Evolutionary conservation across 1,140 invertebrate genomes (phyloP).

Genomic region (Hormaphis cornu): DNA sequence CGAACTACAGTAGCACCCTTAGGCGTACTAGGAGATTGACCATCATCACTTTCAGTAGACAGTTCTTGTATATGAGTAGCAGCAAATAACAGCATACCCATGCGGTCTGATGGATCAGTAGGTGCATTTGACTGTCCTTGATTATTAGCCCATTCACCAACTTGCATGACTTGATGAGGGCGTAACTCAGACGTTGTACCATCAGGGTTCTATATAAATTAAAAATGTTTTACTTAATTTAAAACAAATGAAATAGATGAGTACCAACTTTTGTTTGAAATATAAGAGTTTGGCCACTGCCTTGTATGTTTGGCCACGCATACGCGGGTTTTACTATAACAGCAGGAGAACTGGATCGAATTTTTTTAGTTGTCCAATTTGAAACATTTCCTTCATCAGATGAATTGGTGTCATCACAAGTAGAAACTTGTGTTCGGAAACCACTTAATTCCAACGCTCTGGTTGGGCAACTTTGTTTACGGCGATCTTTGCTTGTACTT

Average conservation of each 20-base stretch:
- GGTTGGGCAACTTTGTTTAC: conserved; percentile 64
- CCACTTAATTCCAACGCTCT: conserved; percentile 47
- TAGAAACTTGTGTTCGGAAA: conserved; percentile 19
- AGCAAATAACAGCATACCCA: conserved; percentile 24
- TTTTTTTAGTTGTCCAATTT: conserved; percentile 23
- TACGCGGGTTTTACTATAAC: conserved; percentile 19
- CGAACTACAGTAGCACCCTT: conserved; percentile 18
- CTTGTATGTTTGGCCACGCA: conserved; percentile 24
- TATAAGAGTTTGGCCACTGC: conserved; percentile 8
- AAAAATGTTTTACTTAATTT: background rate
- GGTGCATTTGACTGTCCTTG: conserved; percentile 20
- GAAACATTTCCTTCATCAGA: conserved; percentile 20
- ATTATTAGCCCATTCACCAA: conserved; percentile 24
- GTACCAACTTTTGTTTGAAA: conserved; percentile 29
- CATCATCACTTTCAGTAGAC: conserved; percentile 16
- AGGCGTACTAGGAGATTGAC: background rate
- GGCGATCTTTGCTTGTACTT: conserved; percentile 50
- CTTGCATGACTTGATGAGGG: conserved; percentile 25
- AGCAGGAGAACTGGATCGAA: conserved; percentile 16
- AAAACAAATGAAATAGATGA: background rate
- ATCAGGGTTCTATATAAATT: conserved; percentile 7
- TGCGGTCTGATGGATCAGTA: conserved; percentile 13
- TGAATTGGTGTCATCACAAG: conserved; percentile 25
- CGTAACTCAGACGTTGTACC: conserved; percentile 24
- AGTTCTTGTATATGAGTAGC: conserved; percentile 22